Base-by-base conservation (phyloP, 2,797 vertebrate genomes). In the Pempheris klunzingeri region DNA sequence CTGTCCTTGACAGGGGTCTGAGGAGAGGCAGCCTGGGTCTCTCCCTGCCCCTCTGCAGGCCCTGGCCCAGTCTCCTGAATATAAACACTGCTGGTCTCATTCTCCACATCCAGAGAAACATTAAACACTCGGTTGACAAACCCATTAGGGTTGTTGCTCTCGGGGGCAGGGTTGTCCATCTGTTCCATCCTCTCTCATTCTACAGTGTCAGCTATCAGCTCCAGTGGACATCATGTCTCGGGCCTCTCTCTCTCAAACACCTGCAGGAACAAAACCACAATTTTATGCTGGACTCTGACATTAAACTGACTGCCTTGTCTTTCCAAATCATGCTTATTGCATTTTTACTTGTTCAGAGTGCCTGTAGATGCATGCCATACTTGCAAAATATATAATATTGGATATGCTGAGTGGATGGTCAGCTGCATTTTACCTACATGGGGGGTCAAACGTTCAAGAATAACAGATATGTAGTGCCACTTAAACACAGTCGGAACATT, bases 51-150 rank as follows among this genome's bases (percentile, higher is more conserved):
- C 47, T 89, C 89, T n/a, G 60, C 72, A 73, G 82, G 71, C 67
- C 50, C 90, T 59, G 60, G 87, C 69, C 88, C 93, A 64, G 90
- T 81, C 80, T 95, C 91, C 14, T 94, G 90, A 77, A 92, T 93
- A 87, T 89, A 94, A 92, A 95, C 82, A 8, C 73, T 86, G 1
- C 92, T 92, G 0, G 84, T 92, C 78, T 92, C 89, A 68, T 93
- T 95, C 70, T 91, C 92, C 77, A 95, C 91, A 36, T 96, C 96
- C 92, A 94, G 80, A 75, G 88, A 93, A 24, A 91, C 92, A 64
- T 95, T 95, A 92, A 96, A 97, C 77, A 96, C 92, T 84, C 92
- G 95, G 92, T 94, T 96, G 90, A 96, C 88, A 66, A 93, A 97
- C 85, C 96, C 96, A 94, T 96, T 97, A 68, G 96, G 94, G 88